These are phyloP conservation scores for Remorina albescens DNA, from an alignment of 2,797 vertebrate genomes.

Conservation along the genomic window DNA sequence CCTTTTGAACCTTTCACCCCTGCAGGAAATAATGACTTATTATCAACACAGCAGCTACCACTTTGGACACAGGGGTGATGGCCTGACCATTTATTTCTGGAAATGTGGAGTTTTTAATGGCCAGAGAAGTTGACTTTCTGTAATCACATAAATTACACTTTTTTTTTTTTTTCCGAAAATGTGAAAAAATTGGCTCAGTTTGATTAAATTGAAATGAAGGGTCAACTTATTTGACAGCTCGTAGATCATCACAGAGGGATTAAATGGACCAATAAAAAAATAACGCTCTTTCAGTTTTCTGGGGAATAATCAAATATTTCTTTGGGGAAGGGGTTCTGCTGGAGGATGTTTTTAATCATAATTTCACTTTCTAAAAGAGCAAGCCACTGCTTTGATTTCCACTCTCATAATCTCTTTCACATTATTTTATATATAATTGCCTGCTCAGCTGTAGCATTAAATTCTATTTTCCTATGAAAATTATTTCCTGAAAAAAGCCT, in stretches of 20 bases:
- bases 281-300: not conserved
- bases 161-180: not conserved
- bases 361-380: not conserved
- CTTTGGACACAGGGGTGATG: not conserved
- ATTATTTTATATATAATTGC: not conserved
- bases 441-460: not conserved
- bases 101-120: not conserved
- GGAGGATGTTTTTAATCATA: not conserved
- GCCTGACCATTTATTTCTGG: not conserved
- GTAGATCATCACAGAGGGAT: not conserved
- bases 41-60: not conserved
- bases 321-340: not conserved
- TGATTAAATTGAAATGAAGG: not conserved
- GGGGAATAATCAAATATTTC: constrained; percentile 2
- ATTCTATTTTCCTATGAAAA: not conserved
- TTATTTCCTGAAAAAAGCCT: not conserved
- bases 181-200: not conserved
- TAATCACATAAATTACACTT: not conserved
- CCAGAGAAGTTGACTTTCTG: not conserved
- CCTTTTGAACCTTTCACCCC: not conserved
- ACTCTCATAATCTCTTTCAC: not conserved
- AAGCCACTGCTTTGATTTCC: not conserved
- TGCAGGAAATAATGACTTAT: not conserved
- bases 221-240: not conserved
- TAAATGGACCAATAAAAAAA: not conserved